Conservation (phyloP, 2,797 vertebrate genomes). For the Leptodactylus fallax region DNA sequence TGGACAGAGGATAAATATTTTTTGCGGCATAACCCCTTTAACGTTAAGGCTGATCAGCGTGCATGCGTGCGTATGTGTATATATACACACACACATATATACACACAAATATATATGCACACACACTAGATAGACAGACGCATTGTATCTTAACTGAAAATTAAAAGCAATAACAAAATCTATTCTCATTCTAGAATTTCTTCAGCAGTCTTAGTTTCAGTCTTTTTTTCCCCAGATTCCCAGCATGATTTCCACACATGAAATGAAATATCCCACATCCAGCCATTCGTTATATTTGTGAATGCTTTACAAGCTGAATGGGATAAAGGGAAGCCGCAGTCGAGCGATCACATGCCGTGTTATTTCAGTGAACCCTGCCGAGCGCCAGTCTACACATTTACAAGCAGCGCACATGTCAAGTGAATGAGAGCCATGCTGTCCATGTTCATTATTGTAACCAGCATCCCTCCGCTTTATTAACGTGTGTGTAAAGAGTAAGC, state of each 20-base stretch:
- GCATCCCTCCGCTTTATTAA: constrained; percentile 17
- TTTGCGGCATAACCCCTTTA: too few relatives aligned
- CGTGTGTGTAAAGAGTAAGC: constrained; percentile 6
- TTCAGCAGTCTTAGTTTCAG: not conserved
- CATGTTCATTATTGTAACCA: constrained; percentile 21
- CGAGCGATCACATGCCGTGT: constrained; percentile 2
- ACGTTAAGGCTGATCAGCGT: too few relatives aligned
- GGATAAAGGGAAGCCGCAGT: not conserved
- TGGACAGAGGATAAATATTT: too few relatives aligned
- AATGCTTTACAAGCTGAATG: constrained; percentile 5
- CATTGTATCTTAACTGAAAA: not conserved
- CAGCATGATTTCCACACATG: not conserved
- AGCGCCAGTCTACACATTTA: constrained; percentile 41
- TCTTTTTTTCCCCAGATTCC: not conserved
- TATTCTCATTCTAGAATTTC: not conserved
- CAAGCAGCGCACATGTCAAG: constrained; percentile 3
- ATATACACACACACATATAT: too few relatives aligned
- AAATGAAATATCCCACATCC: not conserved
- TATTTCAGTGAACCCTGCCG: not conserved
- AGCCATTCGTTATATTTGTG: constrained; percentile 10
- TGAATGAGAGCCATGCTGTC: constrained; percentile 1
- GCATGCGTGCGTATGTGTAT: too few relatives aligned
- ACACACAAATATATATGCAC: too few relatives aligned
- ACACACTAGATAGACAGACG: too few relatives aligned
- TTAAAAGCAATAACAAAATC: not conserved